Evolutionary conservation across 2,113 vertebrate genomes (phyloP).

Genomic region (Dunckerocampus dactyliophorus): DNA sequence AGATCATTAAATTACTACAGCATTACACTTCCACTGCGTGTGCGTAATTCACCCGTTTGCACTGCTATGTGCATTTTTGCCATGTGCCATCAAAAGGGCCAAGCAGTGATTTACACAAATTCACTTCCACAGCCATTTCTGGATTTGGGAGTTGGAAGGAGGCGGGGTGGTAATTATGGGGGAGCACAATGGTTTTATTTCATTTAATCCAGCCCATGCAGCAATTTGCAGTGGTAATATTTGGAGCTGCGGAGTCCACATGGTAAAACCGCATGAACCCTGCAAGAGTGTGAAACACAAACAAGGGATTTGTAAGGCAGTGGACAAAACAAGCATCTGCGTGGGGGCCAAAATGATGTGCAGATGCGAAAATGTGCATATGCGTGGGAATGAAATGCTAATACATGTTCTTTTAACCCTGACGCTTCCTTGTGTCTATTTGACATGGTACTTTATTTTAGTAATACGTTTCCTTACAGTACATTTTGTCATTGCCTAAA

Average conservation of each 20-base stretch:
- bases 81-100: conserved; percentile 64
- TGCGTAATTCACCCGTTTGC: conserved; percentile 54
- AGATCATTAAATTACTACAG: conserved; percentile 76
- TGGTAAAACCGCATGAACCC: conserved; percentile 63
- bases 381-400: neutral
- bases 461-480: too few relatives aligned
- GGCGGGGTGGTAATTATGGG: conserved; percentile 50
- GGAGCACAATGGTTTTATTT: conserved; percentile 74
- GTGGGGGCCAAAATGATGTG: conserved; percentile 4
- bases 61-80: conserved; percentile 61
- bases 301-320: conserved; percentile 27
- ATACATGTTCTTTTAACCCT: too few relatives aligned
- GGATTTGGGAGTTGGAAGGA: conserved; percentile 45
- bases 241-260: conserved; percentile 56
- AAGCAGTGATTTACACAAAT: conserved; percentile 74
- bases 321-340: conserved; percentile 25
- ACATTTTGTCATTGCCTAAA: too few relatives aligned
- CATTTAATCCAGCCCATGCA: conserved; percentile 68
- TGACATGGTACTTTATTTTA: too few relatives aligned
- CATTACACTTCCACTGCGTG: conserved; percentile 47
- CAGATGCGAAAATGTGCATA: neutral
- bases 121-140: conserved; percentile 71
- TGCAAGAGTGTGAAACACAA: conserved; percentile 41
- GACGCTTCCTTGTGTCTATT: too few relatives aligned
- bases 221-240: conserved; percentile 74